Percentiles rank a stretch among this genome's conserved stretches.
phyloP scores from a whole-genome alignment of 2,113 vertebrate species.

The Corydoras maculifer region DNA sequence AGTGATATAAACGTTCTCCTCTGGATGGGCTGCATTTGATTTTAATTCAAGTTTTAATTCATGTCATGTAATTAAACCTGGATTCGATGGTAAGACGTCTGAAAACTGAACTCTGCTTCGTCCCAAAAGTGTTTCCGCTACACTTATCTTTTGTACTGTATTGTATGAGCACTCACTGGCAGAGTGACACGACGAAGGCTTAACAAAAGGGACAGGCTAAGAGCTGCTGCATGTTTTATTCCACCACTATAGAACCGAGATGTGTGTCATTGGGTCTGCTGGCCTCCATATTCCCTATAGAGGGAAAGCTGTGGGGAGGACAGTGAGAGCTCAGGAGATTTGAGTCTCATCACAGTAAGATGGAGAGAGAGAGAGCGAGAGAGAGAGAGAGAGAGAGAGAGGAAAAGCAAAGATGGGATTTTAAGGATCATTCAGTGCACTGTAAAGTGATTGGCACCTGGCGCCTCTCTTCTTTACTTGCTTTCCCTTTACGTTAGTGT shows the following conservation, averaged over 20 bases:
- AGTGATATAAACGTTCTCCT: no score
- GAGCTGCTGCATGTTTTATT: no score
- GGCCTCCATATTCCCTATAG: neutral
- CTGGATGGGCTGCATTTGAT: no score
- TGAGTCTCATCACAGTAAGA: conserved; percentile 5
- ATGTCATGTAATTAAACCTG: no score
- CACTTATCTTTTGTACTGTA: no score
- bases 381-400: neutral
- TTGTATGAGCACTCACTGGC: no score
- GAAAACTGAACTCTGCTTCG: no score
- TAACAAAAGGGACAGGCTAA: no score
- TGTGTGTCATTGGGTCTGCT: conserved; percentile 5
- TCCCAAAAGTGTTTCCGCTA: no score
- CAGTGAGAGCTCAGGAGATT: conserved; percentile 19
- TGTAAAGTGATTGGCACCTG: conserved; percentile 26
- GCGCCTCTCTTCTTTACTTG: conserved; percentile 19
- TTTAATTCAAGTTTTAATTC: no score
- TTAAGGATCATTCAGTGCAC: conserved; percentile 14
- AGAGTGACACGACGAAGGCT: no score
- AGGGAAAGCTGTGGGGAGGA: conserved; percentile 15
- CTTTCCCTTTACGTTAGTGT: conserved; percentile 16
- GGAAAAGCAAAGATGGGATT: conserved; percentile 3
- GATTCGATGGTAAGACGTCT: no score
- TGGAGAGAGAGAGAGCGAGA: neutral
- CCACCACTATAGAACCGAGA: neutral